phyloP scores from a whole-genome alignment of 2,888 invertebrate species.

The Cyclophora albipunctata region DNA sequence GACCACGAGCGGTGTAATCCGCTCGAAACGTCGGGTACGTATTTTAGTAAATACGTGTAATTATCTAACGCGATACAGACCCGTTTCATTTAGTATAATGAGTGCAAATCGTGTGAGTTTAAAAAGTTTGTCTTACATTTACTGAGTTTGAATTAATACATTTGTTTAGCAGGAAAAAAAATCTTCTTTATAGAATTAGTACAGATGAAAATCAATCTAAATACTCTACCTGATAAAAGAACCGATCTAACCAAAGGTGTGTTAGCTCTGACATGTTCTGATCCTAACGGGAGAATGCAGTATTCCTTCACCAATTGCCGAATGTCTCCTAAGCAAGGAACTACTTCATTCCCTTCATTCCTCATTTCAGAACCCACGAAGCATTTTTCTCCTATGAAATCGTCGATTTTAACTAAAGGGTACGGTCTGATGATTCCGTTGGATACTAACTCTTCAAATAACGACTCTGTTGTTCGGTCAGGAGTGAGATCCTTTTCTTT shows the following conservation, averaged over 20 bases:
- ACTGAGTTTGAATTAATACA: too few relatives aligned
- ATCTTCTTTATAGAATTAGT: too few relatives aligned
- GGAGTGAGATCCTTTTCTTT: conserved; percentile 96
- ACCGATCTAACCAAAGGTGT: conserved; percentile 87
- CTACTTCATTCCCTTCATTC: conserved; percentile 65
- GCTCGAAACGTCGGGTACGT: too few relatives aligned
- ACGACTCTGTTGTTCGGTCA: conserved; percentile 90
- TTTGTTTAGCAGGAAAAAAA: too few relatives aligned
- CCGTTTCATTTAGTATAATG: too few relatives aligned
- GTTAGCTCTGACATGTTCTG: conserved; percentile 79
- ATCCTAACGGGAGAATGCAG: conserved; percentile 90
- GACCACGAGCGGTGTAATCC: too few relatives aligned
- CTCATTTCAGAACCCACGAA: conserved; percentile 74
- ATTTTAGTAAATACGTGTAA: too few relatives aligned
- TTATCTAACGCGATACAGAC: too few relatives aligned
- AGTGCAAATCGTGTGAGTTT: too few relatives aligned
- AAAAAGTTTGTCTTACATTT: too few relatives aligned
- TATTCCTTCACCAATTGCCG: conserved; percentile 90
- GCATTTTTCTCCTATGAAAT: conserved; percentile 88
- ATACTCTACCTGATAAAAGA: conserved; percentile 79
- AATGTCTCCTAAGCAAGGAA: conserved; percentile 84
- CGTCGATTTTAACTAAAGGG: conserved; percentile 78
- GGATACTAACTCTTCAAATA: conserved; percentile 93
- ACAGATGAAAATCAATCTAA: too few relatives aligned
- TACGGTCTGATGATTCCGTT: conserved; percentile 92